Evolutionary conservation across 2,797 vertebrate species (phyloP), one percentile per base, ranked within the genome.

Genomic region (Catostomus latipinnis): DNA sequence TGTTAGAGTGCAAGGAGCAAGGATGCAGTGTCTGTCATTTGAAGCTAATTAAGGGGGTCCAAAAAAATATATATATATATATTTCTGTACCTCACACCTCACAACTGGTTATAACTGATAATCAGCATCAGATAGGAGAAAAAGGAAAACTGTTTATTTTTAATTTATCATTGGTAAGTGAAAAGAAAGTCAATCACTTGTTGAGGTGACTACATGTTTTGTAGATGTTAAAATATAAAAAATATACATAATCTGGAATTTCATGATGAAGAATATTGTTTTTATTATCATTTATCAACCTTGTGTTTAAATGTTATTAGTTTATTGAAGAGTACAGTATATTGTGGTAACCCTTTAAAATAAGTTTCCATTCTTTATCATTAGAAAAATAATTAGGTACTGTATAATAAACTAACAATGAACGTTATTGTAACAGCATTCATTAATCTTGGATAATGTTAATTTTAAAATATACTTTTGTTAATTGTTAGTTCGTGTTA

Each of bases 1-100:
- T 86, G 69, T 84, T 62, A 68, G 62, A 69, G 78, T 14, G 66
- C 14, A 54, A 76, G 71, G 50, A 12, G 71, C 71, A 60, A 78
- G 56, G 53, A 78, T 63, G 34, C 50, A 78, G 71, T 63, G 75
- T 81, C 53, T 74, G 60, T 78, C 49, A 78, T 84, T 86, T 78
- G 67, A 74, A 82, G 75, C 69, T 80, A 78, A 60, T 11, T 53
- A 67, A 60, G 43, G 48, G 13, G 61, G 60, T 22, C 76, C 74
- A 78, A 57, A 80, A 80, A 82, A 18, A 34, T 34, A 34, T 34
- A 34, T 34, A 34, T 34, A 34, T 34, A 34, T 58, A 22, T 61
- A 78, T 61, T 5, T 34, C 45, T 18, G 50, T 10, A n/a, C 62
- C 67, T 83, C 22, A 58, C n/a, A 14, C 18, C 53, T 10, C 18